Evolutionary conservation across 2,797 vertebrate genomes (phyloP).

Genomic region (Acropternis orthonyx): DNA sequence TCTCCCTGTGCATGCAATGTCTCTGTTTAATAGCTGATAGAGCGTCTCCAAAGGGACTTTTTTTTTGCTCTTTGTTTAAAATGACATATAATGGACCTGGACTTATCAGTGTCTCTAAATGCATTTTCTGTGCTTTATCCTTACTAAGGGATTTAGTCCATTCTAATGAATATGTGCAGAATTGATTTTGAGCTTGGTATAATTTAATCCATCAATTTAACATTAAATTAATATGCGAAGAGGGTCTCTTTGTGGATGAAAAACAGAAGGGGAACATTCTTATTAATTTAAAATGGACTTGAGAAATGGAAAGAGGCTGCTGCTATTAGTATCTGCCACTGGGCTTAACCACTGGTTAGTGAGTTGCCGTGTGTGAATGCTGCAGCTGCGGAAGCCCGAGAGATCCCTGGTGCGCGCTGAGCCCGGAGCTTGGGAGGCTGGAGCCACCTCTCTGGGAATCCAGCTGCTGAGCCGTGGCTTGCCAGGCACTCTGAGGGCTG

Average conservation of each 20-base stretch:
- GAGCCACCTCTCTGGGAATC: neutral
- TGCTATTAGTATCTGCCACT: slow-evolving; percentile 80
- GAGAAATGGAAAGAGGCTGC: slow-evolving; percentile 75
- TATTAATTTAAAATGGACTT: slow-evolving; percentile 79
- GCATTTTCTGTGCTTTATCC: slow-evolving; percentile 83
- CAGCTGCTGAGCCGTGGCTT: neutral
- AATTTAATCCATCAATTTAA: slow-evolving; percentile 98
- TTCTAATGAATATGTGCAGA: slow-evolving; percentile 81
- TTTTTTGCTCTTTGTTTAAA: slow-evolving; percentile 92
- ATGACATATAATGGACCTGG: slow-evolving; percentile 93
- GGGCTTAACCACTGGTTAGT: slow-evolving; percentile 7
- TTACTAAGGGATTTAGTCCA: slow-evolving; percentile 77
- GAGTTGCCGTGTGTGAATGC: neutral
- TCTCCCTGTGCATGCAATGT: slow-evolving; percentile 85
- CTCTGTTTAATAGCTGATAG: slow-evolving; percentile 98
- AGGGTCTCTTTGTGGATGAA: slow-evolving; percentile 77
- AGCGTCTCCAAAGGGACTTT: slow-evolving; percentile 87
- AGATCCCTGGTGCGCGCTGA: neutral
- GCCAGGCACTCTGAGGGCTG: neutral
- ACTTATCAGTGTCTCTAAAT: slow-evolving; percentile 93
- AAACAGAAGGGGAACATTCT: slow-evolving; percentile 76
- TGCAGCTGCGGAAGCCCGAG: neutral
- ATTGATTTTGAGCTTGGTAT: slow-evolving; percentile 90
- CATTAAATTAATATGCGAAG: slow-evolving; percentile 91
- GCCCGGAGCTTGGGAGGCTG: neutral